Evolutionary conservation across 1,140 invertebrate species (phyloP).

Genomic region (Oryctes rhinoceros): DNA sequence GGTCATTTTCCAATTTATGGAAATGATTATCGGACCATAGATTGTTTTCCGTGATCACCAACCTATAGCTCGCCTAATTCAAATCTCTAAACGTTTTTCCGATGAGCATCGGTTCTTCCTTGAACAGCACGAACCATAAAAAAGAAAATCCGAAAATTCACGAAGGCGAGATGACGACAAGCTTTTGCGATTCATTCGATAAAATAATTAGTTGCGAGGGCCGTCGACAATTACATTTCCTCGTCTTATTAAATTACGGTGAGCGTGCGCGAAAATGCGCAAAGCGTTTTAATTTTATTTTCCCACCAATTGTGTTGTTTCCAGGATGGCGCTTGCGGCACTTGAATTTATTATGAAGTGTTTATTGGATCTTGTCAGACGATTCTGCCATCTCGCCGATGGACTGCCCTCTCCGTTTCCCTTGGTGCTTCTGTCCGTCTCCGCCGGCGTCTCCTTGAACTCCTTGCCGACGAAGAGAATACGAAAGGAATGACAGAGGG

Average conservation of each 20-base stretch:
- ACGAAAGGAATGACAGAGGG: not conserved
- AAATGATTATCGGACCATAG: too few species aligned
- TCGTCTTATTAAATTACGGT: slow-evolving; percentile 54
- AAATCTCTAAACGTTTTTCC: too few species aligned
- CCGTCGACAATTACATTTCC: slow-evolving; percentile 29
- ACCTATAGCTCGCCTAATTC: too few species aligned
- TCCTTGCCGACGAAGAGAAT: not conserved
- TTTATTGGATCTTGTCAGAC: slow-evolving; percentile 46
- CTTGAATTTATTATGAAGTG: slow-evolving; percentile 50
- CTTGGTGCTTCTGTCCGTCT: not conserved
- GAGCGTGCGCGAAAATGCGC: slow-evolving; percentile 50
- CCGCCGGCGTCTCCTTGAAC: not conserved
- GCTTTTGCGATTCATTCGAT: slow-evolving; percentile 5
- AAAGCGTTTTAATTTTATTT: slow-evolving; percentile 58
- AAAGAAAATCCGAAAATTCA: not conserved
- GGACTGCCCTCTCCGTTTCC: not conserved
- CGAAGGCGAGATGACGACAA: not conserved
- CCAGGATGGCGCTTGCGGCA: slow-evolving; percentile 37
- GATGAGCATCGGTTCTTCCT: too few species aligned
- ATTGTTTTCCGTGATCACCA: too few species aligned
- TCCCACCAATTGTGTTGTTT: slow-evolving; percentile 47
- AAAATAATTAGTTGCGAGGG: slow-evolving; percentile 16
- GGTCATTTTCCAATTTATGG: too few species aligned
- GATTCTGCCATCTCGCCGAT: slow-evolving; percentile 9
- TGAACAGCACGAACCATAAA: not conserved